phyloP scores from a whole-genome alignment of 2,797 vertebrate species.

The Epinephelus coioides region DNA sequence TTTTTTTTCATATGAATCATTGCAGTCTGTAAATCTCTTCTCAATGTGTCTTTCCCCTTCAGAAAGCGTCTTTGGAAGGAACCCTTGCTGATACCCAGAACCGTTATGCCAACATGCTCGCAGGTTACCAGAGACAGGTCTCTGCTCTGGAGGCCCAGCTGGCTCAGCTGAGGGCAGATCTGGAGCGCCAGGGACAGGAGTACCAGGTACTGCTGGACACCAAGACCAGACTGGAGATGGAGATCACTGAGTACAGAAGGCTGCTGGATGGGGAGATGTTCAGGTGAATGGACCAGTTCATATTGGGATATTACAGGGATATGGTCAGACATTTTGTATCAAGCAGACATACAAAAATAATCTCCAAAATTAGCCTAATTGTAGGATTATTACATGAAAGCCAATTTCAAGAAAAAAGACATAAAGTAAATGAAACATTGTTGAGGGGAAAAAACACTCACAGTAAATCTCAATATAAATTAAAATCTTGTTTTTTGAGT shows the following conservation, averaged over 20 bases:
- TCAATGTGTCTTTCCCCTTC: not conserved
- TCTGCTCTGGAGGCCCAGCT: slow-evolving; percentile 78
- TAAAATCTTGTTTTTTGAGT: no score
- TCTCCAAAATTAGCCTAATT: no score
- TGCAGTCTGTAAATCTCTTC: not conserved
- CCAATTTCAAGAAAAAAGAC: no score
- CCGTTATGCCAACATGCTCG: slow-evolving; percentile 78
- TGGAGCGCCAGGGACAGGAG: slow-evolving; percentile 83
- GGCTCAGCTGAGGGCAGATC: slow-evolving; percentile 75
- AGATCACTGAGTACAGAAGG: slow-evolving; percentile 88
- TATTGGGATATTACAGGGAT: not conserved
- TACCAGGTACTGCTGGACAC: slow-evolving; percentile 87
- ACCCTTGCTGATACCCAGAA: slow-evolving; percentile 81
- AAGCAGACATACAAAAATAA: no score
- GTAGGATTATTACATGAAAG: no score
- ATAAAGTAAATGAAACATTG: no score
- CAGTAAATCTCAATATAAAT: no score
- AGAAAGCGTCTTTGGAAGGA: slow-evolving; percentile 83
- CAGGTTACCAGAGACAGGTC: slow-evolving; percentile 80
- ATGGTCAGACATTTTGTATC: no score
- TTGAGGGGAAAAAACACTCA: no score
- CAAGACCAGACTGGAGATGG: slow-evolving; percentile 87
- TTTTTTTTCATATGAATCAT: not conserved
- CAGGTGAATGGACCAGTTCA: slow-evolving; percentile 42
- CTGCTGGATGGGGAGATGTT: slow-evolving; percentile 84